Conservation (phyloP, 2,113 vertebrate species). For the Pseudolaguvia tuberculata region DNA sequence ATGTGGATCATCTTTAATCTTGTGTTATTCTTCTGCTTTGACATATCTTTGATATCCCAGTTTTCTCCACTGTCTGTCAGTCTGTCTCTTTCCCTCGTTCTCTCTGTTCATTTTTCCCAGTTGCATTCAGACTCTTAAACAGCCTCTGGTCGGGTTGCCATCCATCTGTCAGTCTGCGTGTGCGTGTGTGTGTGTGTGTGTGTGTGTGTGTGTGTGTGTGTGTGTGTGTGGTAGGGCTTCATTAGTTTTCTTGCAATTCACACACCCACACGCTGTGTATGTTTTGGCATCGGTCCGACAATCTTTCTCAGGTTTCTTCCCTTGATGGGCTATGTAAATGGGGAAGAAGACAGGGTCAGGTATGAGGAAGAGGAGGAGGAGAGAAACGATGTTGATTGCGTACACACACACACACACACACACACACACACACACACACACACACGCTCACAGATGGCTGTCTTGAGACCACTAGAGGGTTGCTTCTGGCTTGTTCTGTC, state of each 20-base stretch:
- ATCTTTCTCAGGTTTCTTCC: constrained; percentile 25
- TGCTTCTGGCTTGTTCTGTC: constrained; percentile 16
- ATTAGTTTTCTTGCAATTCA: constrained; percentile 33
- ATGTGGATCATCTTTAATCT: background rate
- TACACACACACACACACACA: constrained; percentile 10
- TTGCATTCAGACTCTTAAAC: constrained; percentile 34
- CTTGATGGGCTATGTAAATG: constrained; percentile 36
- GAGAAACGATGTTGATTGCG: background rate
- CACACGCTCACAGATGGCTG: background rate
- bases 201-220: background rate
- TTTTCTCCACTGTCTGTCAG: background rate
- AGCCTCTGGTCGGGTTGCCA: constrained; percentile 27
- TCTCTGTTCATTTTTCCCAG: constrained; percentile 11
- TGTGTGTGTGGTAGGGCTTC: constrained; percentile 17
- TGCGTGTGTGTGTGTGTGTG: constrained; percentile 36
- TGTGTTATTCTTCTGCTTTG: background rate
- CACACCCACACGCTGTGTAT: constrained; percentile 25
- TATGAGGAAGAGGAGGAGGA: constrained; percentile 12
- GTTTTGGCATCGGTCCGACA: constrained; percentile 15
- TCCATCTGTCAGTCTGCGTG: constrained; percentile 39
- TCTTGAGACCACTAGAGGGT: background rate
- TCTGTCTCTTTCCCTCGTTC: background rate
- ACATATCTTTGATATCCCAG: background rate
- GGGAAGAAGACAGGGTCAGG: constrained; percentile 27
- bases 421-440: constrained; percentile 1